Percentiles rank a stretch among this genome's conserved stretches.
phyloP scores from a whole-genome alignment of 2,888 invertebrate genomes.

The Pandemis cinnamomeana region DNA sequence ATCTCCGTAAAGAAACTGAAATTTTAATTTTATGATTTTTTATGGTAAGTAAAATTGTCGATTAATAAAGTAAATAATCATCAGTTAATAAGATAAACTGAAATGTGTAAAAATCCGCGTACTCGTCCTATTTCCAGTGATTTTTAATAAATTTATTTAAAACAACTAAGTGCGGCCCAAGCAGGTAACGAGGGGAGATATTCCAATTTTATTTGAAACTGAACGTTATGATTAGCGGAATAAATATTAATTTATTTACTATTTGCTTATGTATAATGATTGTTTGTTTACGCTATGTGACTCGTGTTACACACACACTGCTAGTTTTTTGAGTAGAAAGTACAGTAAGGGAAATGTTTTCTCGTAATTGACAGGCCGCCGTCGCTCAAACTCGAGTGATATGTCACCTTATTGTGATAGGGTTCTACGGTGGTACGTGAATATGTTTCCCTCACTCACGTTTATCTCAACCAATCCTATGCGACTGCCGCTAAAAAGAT shows the following conservation, averaged over 20 bases:
- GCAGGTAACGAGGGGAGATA: neutral
- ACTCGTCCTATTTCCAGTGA: neutral
- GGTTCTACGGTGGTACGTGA: too few species aligned
- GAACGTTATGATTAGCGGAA: neutral
- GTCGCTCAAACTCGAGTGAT: too few species aligned
- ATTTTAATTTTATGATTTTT: too few species aligned
- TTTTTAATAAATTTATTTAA: neutral
- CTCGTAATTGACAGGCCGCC: too few species aligned
- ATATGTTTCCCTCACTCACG: too few species aligned
- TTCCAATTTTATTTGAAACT: conserved; percentile 1
- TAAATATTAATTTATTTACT: neutral
- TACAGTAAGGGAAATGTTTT: neutral
- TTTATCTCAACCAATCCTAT: neutral
- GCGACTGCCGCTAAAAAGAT: neutral
- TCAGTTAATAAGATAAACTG: neutral
- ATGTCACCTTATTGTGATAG: too few species aligned
- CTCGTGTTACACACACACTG: neutral
- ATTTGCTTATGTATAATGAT: neutral
- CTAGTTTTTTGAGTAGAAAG: neutral
- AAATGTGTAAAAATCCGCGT: neutral
- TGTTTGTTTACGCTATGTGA: too few species aligned
- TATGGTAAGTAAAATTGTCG: too few species aligned
- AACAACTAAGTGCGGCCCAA: neutral
- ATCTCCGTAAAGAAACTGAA: too few species aligned
- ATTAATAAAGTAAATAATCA: too few species aligned